Base-by-base conservation (phyloP, 2,113 vertebrate species). In the Menidia beryllina region DNA sequence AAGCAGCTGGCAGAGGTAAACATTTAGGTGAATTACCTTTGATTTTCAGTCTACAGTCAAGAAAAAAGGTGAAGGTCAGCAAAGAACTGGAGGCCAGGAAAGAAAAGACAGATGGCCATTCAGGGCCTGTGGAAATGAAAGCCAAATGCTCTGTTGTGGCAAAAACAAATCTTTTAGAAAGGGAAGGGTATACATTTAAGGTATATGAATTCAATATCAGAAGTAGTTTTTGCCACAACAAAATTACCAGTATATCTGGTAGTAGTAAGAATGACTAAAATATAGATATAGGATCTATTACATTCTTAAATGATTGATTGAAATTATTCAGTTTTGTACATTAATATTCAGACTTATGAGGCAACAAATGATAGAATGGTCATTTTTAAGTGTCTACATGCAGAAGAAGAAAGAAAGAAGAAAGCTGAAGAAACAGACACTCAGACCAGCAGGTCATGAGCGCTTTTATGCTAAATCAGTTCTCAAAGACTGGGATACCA, bases 111-210 rank as follows among this genome's bases (percentile, higher is more conserved):
- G 51, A 69, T 24, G 30, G 49, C 47, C 20, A 39, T 38, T 24
- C 49, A 12, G 56, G 6, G 12, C 20, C 53, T 30, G 25, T 34
- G 30, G 77, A 71, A 56, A 45, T 55, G 24, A 63, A 43, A 63
- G 68, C 69, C 51, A 66, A 77, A 3, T 10, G 47, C 14, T 54
- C 27, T 6, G 19, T 27, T 64, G 56, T 50, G 76, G 67, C 38
- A 30, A 74, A 72, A 48, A 67, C 65, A 57, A 72, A 56, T 51
- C 54, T 54, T 60, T 59, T 30, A 58, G 53, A 77, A 84, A 83
- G 78, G 75, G 59, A 72, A 82, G 58, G 34, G 9, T 24, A 51
- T 69, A 30, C 58, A 77, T 69, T 79, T 72, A 41, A 77, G 82
- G 54, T 61, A 65, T 65, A 52, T 61, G 69, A 47, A 66, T 69